Base-by-base conservation (phyloP, 2,797 vertebrate species). In the Pipistrellus kuhlii region DNA sequence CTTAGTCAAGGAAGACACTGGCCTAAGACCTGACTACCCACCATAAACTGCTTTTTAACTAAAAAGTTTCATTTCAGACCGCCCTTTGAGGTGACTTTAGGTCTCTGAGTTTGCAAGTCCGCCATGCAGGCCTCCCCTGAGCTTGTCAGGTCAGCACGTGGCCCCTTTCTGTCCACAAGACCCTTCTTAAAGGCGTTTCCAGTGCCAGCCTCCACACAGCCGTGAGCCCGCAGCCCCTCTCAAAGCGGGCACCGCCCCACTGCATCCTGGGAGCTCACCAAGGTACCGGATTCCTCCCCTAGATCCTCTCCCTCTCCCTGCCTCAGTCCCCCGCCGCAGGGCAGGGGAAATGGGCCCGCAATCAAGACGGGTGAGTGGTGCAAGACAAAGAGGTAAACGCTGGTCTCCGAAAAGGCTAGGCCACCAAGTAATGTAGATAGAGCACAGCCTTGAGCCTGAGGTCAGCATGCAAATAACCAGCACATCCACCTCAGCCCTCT, bases 251-350 rank as follows among this genome's bases (percentile, higher is more conserved):
- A 15, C 25, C 35, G 71, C 38, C 21, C 51, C 3, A 5, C 12
- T 23, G 25, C 13, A 84, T 38, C 57, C 32, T 72, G 2, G 8
- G 21, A 66, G 35, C 55, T 85, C 64, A 27, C 46, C 81, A 84
- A 84, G 23, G 21, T 9, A 17, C 13, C 78, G 23, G 32, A 38
- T 27, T 27, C 35, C 44, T 48, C 30, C 53, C 30, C 53, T n/a
- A 30, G 8, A 32, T 51, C 23, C 66, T 92, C 66, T 85, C 55
- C n/a, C 44, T 84, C 76, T 64, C 23, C 71, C 90, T 44, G 73
- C 88, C 73, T 85, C 76, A n/a, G 86, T 12, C 25, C n/a, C 35
- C 21, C 27, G 57, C 69, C 48, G 41, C 38, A 82, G n/a, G 23
- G 18, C 32, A 69, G 17, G 32, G 72, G 30, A 80, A 30, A 75